These are phyloP conservation scores for Gymnoscelis rufifasciata DNA, from an alignment of 2,888 invertebrate species.

Conservation along the genomic window DNA sequence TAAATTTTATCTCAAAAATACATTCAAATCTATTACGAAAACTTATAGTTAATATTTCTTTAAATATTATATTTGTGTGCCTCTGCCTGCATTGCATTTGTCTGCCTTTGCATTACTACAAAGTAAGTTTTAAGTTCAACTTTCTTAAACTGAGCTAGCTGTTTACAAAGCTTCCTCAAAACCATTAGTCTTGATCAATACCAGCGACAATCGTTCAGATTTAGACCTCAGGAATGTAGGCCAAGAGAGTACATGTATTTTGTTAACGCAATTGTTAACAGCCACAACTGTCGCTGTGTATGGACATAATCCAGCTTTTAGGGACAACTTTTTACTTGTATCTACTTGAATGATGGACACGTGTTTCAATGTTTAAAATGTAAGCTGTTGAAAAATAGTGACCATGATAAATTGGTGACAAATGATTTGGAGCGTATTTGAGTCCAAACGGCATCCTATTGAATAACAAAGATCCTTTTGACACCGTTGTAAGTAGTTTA, in stretches of 20 bases:
- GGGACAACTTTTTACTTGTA: not conserved
- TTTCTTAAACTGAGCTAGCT: constrained; percentile 15
- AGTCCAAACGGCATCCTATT: not conserved
- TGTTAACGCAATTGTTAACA: constrained; percentile 20
- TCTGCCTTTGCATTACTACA: too few species aligned
- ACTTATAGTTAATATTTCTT: too few species aligned
- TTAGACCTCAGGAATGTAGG: constrained; percentile 27
- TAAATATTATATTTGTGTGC: too few species aligned
- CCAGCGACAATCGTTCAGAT: constrained; percentile 30
- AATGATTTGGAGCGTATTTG: not conserved
- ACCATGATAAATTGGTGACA: not conserved
- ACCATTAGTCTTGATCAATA: constrained; percentile 33
- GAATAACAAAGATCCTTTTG: not conserved
- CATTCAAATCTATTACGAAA: too few species aligned
- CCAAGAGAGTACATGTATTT: constrained; percentile 23
- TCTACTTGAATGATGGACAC: not conserved
- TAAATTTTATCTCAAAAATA: too few species aligned
- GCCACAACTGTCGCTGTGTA: constrained; percentile 18
- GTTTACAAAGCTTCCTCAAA: constrained; percentile 6
- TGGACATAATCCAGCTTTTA: constrained; percentile 15
- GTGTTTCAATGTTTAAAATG: not conserved
- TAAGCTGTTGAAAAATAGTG: not conserved
- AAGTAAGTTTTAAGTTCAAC: too few species aligned
- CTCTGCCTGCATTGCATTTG: too few species aligned
- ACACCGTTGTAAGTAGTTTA: too few species aligned